These are phyloP conservation scores for Tortrix viridana DNA, from an alignment of 2,888 invertebrate genomes.

Conservation along the genomic window DNA sequence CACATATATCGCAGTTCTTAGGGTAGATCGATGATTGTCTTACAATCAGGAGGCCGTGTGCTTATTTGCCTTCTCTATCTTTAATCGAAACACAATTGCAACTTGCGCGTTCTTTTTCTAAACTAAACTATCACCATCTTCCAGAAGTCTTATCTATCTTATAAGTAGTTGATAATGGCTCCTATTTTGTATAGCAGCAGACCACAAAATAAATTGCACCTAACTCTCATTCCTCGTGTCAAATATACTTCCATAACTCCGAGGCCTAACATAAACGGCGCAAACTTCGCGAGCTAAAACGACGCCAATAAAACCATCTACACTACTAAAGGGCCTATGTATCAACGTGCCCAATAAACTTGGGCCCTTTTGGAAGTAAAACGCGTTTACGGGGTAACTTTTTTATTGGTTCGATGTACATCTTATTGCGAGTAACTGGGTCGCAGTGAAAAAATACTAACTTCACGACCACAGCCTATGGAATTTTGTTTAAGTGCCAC, in stretches of 20 bases:
- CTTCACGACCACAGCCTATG: conserved; percentile 13
- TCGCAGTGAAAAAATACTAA: conserved; percentile 22
- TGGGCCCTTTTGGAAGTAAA: neutral
- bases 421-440: conserved; percentile 33
- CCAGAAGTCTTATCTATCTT: too few relatives aligned
- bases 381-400: conserved; percentile 16
- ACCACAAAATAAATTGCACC: neutral
- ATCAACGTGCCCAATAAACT: neutral
- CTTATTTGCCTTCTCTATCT: too few relatives aligned
- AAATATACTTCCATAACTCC: neutral
- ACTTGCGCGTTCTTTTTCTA: too few relatives aligned
- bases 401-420: conserved; percentile 15
- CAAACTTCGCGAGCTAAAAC: conserved; percentile 3
- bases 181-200: too few relatives aligned
- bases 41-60: too few relatives aligned
- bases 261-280: conserved; percentile 7
- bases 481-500: conserved; percentile 18
- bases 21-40: too few relatives aligned
- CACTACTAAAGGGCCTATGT: neutral
- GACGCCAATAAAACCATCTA: conserved; percentile 5
- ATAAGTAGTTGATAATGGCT: too few relatives aligned
- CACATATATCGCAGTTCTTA: too few relatives aligned
- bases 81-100: too few relatives aligned
- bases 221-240: neutral
- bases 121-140: too few relatives aligned